Evolutionary conservation across 2,113 vertebrate genomes (phyloP).

Genomic region (Archilochus colubris): DNA sequence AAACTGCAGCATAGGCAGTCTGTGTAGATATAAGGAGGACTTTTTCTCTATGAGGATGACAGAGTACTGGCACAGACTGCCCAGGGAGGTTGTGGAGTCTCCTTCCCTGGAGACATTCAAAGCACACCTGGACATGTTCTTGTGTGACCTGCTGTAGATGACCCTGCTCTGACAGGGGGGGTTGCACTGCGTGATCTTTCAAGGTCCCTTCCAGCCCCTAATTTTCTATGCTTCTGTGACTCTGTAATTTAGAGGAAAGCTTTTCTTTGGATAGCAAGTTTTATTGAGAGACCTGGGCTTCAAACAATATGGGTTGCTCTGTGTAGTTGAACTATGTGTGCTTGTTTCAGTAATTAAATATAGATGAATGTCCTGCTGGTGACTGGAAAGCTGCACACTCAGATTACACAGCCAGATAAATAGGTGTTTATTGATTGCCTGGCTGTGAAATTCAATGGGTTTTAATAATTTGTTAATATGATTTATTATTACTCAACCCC

Average conservation of each 20-base stretch:
- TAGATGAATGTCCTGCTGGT: not conserved
- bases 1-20: too few relatives aligned
- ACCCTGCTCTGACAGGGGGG: too few relatives aligned
- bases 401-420: not conserved
- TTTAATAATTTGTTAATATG: constrained; percentile 15
- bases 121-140: too few relatives aligned
- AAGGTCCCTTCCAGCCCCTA: too few relatives aligned
- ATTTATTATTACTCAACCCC: not conserved
- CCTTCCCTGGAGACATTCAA: too few relatives aligned
- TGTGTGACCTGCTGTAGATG: too few relatives aligned
- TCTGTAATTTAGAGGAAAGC: not conserved
- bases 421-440: constrained; percentile 18
- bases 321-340: not conserved
- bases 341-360: constrained; percentile 36
- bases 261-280: not conserved
- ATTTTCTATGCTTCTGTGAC: too few relatives aligned
- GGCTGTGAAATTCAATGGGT: not conserved
- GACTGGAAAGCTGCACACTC: not conserved
- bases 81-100: too few relatives aligned
- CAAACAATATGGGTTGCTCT: not conserved
- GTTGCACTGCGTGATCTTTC: too few relatives aligned
- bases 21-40: too few relatives aligned
- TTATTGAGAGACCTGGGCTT: not conserved
- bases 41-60: too few relatives aligned
- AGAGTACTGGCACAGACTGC: too few relatives aligned